Conservation (phyloP, 2,797 vertebrate species). For the Carapus acus region DNA sequence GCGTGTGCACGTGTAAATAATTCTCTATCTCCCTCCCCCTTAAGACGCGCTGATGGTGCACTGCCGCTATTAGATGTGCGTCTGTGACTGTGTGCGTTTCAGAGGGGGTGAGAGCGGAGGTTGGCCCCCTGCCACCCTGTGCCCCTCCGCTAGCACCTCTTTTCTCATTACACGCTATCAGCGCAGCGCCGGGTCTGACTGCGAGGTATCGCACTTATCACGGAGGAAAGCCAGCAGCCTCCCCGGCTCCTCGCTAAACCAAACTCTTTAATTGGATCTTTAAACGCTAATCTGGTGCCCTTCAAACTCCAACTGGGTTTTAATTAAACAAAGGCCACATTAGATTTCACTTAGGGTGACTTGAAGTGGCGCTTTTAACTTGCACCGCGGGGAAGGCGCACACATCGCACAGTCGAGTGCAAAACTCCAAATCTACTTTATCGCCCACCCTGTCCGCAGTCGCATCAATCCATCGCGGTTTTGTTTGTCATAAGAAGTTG, state of each 20-base stretch:
- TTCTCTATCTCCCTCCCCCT: constrained; percentile 10
- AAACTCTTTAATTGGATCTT: constrained; percentile 64
- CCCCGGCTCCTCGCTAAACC: constrained; percentile 35
- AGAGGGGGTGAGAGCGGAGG: background rate
- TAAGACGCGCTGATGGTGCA: background rate
- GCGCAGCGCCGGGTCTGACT: constrained; percentile 43
- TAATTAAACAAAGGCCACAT: constrained; percentile 58
- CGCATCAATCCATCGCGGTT: too few species aligned
- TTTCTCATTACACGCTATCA: constrained; percentile 52
- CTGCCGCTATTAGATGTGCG: background rate
- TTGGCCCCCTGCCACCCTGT: background rate
- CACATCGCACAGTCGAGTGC: background rate
- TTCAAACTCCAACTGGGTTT: constrained; percentile 52
- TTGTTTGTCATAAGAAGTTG: too few species aligned
- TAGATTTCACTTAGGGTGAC: constrained; percentile 48
- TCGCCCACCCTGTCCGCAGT: too few species aligned
- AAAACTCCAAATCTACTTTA: too few species aligned
- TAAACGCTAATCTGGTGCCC: constrained; percentile 55
- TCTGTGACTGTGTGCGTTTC: background rate
- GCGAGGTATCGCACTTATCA: constrained; percentile 56
- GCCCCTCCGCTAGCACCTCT: constrained; percentile 7
- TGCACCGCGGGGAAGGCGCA: constrained; percentile 2
- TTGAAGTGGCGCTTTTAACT: constrained; percentile 39
- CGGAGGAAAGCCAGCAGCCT: constrained; percentile 38
- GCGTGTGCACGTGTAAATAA: constrained; percentile 23